Evolutionary conservation across 1,140 invertebrate species (phyloP), one percentile per base, ranked within the genome.

Genomic region (Drosophila pectinifera): DNA sequence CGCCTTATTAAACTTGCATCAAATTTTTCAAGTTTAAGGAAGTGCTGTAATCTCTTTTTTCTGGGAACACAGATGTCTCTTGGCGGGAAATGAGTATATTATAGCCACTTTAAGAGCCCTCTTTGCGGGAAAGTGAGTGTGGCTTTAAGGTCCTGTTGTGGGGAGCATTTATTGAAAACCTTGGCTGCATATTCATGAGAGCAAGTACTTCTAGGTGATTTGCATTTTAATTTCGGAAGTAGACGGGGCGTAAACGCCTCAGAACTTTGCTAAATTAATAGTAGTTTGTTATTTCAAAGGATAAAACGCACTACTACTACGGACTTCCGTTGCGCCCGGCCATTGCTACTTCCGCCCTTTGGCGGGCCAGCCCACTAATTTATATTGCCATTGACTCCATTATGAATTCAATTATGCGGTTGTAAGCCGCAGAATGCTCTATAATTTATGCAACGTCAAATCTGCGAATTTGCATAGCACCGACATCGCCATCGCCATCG

Each of bases 381-480:
- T 69, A 67, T 77, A 58, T 56, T 51, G 63, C 76, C 56, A 86
- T 82, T 74, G 72, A 86, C 64, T 80, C 58, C 41, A 73, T 63
- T 73, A 73, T 72, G 64, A 85, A 77, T 80, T 76, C 58, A 67
- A 84, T 84, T 84, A 77, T 72, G 70, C 55, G 54, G 54, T 38
- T 63, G 43, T 54, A 78, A 72, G 67, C 54, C 78, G 41, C 59
- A 74, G 34, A 58, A 69, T 77, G 31, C 53, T 67, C 81, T 49
- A 75, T 76, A 62, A 79, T 79, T 84, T 73, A 77, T 77, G 48
- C 63, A 46, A 68, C 54, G 48, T 38, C 45, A 65, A 74, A 67
- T 73, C 64, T 46, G 53, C 48, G 14, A 59, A 73, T 73, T 85
- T 80, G 67, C 59, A 76, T 62, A 70, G 64, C 74, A 49, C 78